These are phyloP conservation scores for Arrhopalites spinosus DNA, from an alignment of 2,888 invertebrate genomes.

Conservation along the genomic window DNA sequence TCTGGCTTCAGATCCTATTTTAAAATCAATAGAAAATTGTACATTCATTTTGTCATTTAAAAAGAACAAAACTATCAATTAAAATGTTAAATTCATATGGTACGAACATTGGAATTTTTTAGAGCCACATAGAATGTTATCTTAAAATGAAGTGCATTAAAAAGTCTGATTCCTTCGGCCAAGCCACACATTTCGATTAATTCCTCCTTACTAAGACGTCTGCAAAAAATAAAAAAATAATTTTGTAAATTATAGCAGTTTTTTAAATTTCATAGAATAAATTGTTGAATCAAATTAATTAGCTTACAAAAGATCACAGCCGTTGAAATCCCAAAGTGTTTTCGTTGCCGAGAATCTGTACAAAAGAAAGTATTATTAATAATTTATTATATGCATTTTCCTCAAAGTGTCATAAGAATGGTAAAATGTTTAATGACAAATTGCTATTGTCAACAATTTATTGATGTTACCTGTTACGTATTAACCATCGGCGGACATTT, in stretches of 20 bases:
- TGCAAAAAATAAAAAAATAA: too few relatives aligned
- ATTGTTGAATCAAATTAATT: too few relatives aligned
- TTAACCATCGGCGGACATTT: conserved; percentile 54
- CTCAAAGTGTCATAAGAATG: not conserved
- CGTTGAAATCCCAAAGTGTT: conserved; percentile 68
- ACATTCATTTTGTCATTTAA: not conserved
- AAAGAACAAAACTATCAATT: not conserved
- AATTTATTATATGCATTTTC: not conserved
- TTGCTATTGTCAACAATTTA: not conserved
- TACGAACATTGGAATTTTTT: conserved; percentile 34
- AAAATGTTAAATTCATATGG: too few relatives aligned
- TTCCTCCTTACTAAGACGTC: conserved; percentile 85
- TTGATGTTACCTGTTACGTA: conserved; percentile 53
- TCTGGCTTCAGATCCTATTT: conserved; percentile 20
- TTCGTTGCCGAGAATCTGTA: conserved; percentile 54
- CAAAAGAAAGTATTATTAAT: not conserved
- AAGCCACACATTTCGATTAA: conserved; percentile 92
- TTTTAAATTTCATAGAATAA: too few relatives aligned
- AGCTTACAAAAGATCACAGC: conserved; percentile 87
- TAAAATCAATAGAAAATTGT: not conserved
- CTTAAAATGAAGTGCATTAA: conserved; percentile 84
- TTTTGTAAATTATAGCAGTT: too few relatives aligned
- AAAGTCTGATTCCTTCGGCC: conserved; percentile 90
- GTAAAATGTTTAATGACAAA: not conserved
- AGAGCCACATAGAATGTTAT: conserved; percentile 54